Conservation (phyloP, 2,797 vertebrate genomes). For the Notolabrus celidotus region DNA sequence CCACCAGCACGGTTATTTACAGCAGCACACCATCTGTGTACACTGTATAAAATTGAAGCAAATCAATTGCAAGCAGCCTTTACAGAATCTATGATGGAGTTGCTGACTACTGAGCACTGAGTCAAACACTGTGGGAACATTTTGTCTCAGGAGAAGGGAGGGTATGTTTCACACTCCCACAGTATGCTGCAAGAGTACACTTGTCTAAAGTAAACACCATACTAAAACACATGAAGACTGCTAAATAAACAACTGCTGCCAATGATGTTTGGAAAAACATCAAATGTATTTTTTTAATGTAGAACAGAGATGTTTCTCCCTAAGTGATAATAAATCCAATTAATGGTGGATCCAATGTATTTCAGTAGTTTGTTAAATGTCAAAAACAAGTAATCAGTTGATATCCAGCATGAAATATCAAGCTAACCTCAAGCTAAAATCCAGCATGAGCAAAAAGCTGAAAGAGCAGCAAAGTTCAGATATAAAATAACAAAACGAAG, state of each 20-base stretch:
- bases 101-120: constrained; percentile 29
- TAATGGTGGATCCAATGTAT: not conserved
- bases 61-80: constrained; percentile 15
- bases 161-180: constrained; percentile 17
- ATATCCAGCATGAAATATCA: not conserved
- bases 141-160: constrained; percentile 47
- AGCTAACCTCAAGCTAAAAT: not conserved
- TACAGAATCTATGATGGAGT: constrained; percentile 8
- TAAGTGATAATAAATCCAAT: not conserved
- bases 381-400: not conserved
- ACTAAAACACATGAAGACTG: not conserved
- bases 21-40: constrained; percentile 22
- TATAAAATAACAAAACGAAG: constrained; percentile 35
- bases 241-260: constrained; percentile 21
- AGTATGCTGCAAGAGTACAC: constrained; percentile 5
- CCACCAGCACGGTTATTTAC: not conserved
- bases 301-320: not conserved
- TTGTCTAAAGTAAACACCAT: constrained; percentile 21
- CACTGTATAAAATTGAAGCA: constrained; percentile 21
- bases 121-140: constrained; percentile 60
- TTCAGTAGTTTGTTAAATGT: not conserved
- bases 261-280: not conserved
- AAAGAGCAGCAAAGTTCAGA: not conserved
- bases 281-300: not conserved
- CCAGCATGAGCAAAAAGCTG: constrained; percentile 15